These are phyloP conservation scores for Bursaphelenchus mucronatus DNA, from an alignment of 1,140 invertebrate genomes.

Conservation along the genomic window DNA sequence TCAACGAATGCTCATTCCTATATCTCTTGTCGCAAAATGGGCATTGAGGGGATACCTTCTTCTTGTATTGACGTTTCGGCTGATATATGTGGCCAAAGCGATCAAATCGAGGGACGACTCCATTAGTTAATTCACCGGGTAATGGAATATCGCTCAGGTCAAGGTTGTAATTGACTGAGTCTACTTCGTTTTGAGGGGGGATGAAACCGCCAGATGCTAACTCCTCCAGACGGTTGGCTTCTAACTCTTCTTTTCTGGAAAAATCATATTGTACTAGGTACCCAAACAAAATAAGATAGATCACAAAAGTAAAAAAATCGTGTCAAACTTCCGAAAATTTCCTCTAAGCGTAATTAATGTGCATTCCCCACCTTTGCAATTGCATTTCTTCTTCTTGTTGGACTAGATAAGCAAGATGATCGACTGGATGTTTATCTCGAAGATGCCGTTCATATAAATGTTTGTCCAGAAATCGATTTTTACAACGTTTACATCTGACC, in stretches of 20 bases:
- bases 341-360: not conserved
- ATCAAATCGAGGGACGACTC: slow-evolving; percentile 50
- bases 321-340: not conserved
- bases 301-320: not conserved
- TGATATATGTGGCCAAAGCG: slow-evolving; percentile 46
- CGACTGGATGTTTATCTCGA: slow-evolving; percentile 53
- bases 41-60: slow-evolving; percentile 60
- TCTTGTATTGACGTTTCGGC: slow-evolving; percentile 54
- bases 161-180: slow-evolving; percentile 44
- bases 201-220: slow-evolving; percentile 56
- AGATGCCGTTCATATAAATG: slow-evolving; percentile 59
- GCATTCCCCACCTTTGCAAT: slow-evolving; percentile 36
- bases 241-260: slow-evolving; percentile 52
- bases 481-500: slow-evolving; percentile 53
- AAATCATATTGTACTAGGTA: slow-evolving; percentile 2
- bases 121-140: slow-evolving; percentile 51
- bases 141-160: slow-evolving; percentile 47
- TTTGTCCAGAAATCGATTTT: slow-evolving; percentile 57
- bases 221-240: slow-evolving; percentile 57
- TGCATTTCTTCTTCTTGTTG: slow-evolving; percentile 59
- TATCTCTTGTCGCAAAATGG: slow-evolving; percentile 60
- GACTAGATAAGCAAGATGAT: slow-evolving; percentile 54
- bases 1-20: slow-evolving; percentile 58
- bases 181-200: slow-evolving; percentile 54
- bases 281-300: not conserved